Base-by-base conservation (phyloP, 2,113 vertebrate species). In the Coregonus clupeaformis region DNA sequence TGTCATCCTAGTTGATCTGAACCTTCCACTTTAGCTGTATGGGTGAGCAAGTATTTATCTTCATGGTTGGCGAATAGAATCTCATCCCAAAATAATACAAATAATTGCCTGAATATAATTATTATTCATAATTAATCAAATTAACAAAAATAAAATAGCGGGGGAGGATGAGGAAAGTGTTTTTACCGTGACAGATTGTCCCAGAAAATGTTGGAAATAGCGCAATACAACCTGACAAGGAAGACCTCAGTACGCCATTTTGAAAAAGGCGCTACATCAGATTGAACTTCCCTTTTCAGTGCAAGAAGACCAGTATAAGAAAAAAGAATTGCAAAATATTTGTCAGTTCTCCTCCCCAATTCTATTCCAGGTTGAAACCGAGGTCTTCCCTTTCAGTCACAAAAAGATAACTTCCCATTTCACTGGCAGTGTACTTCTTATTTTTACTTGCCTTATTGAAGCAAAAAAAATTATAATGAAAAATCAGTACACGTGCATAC, bases 221-320 rank as follows among this genome's bases (percentile, higher is more conserved):
- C 96, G 95, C 95, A 96, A 97, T 89, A 93, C 92, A 93, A 93
- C 92, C 93, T 85, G 91, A 94, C 91, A 95, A 92, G 95, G 94
- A 94, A 95, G 94, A 95, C 92, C 93, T 93, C 83, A 80, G 88
- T 70, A 88, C 71, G 77, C 81, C 75, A 71, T 86, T 85, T 68
- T 87, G 82, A 78, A 84, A 77, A 91, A 88, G 11, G 52, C 82
- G 90, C 92, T 93, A 92, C 89, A 92, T 91, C 65, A 69, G 25
- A 70, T 85, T 77, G 85, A 66, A 85, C 72, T 85, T 86, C 68
- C 77, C 65, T 72, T 85, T 87, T 90, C 89, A 90, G 89, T 91
- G 91, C 88, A 90, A 90, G 76, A 85, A 77, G 71, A 82, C 64
- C 22, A 79, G 57, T 60, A 4, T 16, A 25, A 27, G 5, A 64